Evolutionary conservation across 2,888 invertebrate genomes (phyloP).

Genomic region (Capitulum mitella): DNA sequence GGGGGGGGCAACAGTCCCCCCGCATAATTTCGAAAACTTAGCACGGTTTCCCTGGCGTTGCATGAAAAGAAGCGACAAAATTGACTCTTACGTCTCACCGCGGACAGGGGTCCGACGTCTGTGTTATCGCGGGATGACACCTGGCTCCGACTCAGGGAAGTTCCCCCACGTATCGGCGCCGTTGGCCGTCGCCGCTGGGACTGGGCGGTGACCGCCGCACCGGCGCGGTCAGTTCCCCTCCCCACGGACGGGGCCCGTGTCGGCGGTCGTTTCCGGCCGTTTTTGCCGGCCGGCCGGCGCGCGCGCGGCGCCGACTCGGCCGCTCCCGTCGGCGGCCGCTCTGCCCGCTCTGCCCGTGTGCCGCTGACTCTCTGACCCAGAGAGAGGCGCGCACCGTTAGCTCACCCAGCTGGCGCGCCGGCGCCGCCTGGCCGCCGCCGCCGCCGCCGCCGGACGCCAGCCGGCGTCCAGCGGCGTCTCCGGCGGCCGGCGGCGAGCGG

Average conservation of each 20-base stretch:
- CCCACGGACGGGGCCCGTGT: neutral
- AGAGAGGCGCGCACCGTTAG: constrained; percentile 1
- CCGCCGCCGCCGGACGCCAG: neutral
- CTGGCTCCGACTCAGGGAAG: too few species aligned
- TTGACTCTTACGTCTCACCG: too few species aligned
- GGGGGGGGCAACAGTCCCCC: too few species aligned
- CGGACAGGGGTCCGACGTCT: too few species aligned
- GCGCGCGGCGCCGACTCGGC: neutral
- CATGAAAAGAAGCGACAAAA: too few species aligned
- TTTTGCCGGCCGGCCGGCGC: neutral
- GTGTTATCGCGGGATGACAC: too few species aligned
- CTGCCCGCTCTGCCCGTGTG: constrained; percentile 3
- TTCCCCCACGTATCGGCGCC: too few species aligned
- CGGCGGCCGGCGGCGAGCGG: too few species aligned
- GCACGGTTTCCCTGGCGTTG: too few species aligned
- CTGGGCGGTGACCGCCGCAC: neutral
- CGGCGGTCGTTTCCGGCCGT: neutral
- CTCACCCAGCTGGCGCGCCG: neutral
- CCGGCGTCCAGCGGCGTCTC: too few species aligned
- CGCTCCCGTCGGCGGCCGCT: neutral
- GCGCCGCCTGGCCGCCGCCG: neutral
- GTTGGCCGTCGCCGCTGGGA: neutral
- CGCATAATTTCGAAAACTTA: too few species aligned
- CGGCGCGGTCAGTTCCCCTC: neutral
- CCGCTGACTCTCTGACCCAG: constrained; percentile 13